Conservation (phyloP, 1,140 invertebrate genomes). For the Drosophila parvula region DNA sequence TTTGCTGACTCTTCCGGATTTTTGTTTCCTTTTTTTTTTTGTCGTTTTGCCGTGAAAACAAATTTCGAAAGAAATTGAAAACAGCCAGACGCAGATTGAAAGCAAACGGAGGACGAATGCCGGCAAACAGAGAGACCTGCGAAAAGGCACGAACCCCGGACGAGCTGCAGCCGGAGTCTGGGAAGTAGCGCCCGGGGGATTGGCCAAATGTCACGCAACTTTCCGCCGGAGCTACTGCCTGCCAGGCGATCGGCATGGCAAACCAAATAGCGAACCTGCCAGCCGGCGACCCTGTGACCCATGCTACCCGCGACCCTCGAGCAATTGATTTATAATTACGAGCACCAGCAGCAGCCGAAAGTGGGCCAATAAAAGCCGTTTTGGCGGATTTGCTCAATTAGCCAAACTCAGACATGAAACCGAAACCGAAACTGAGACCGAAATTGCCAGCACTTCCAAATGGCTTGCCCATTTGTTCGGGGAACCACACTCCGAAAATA, state of each 20-base stretch:
- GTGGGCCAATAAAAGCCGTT: slow-evolving; percentile 45
- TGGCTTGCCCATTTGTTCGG: neutral
- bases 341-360: slow-evolving; percentile 31
- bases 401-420: slow-evolving; percentile 58
- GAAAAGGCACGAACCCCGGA: slow-evolving; percentile 61
- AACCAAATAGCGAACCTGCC: slow-evolving; percentile 38
- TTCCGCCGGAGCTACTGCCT: slow-evolving; percentile 9
- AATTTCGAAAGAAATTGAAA: slow-evolving; percentile 77
- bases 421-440: slow-evolving; percentile 39
- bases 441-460: slow-evolving; percentile 3
- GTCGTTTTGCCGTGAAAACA: slow-evolving; percentile 63
- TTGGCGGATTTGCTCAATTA: slow-evolving; percentile 72
- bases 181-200: slow-evolving; percentile 49
- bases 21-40: slow-evolving; percentile 1
- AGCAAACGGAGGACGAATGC: slow-evolving; percentile 53
- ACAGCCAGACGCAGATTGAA: slow-evolving; percentile 69
- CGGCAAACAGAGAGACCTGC: slow-evolving; percentile 54
- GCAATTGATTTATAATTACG: slow-evolving; percentile 80
- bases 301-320: slow-evolving; percentile 3
- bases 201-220: slow-evolving; percentile 77
- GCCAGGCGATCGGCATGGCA: slow-evolving; percentile 28
- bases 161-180: slow-evolving; percentile 6
- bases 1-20: slow-evolving; percentile 29
- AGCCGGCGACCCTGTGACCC: neutral
- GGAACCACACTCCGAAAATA: slow-evolving; percentile 3